These are phyloP conservation scores for Garrulus glandarius DNA, from an alignment of 2,797 vertebrate genomes.

Conservation along the genomic window DNA sequence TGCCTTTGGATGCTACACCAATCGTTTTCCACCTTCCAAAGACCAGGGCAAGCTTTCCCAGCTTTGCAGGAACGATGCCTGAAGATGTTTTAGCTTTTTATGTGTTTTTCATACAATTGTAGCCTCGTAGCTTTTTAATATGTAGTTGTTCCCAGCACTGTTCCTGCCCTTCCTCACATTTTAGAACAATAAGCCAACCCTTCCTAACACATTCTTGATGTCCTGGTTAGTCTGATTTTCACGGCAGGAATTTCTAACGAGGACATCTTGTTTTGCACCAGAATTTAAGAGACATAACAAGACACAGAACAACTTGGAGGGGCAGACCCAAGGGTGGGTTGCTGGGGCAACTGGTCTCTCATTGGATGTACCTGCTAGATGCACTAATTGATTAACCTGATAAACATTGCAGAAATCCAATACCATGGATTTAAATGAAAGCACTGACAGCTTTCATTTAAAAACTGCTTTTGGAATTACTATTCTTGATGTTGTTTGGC, in stretches of 20 bases:
- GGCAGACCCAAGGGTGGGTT: background rate
- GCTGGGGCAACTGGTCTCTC: background rate
- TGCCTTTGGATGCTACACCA: background rate
- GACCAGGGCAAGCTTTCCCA: background rate
- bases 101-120: rapidly evolving
- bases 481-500: rapidly evolving
- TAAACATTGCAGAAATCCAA: background rate
- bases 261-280: background rate
- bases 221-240: background rate
- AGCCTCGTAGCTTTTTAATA: background rate
- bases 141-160: background rate
- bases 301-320: background rate
- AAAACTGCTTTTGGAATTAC: background rate
- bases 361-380: background rate
- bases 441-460: background rate
- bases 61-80: background rate
- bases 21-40: rapidly evolving
- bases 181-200: background rate
- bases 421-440: rapidly evolving
- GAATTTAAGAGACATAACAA: background rate
- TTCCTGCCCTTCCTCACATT: background rate
- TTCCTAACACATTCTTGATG: background rate
- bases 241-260: background rate
- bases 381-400: background rate
- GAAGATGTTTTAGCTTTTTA: background rate